phyloP scores from a whole-genome alignment of 2,113 vertebrate species.

The Sinocyclocheilus grahami region DNA sequence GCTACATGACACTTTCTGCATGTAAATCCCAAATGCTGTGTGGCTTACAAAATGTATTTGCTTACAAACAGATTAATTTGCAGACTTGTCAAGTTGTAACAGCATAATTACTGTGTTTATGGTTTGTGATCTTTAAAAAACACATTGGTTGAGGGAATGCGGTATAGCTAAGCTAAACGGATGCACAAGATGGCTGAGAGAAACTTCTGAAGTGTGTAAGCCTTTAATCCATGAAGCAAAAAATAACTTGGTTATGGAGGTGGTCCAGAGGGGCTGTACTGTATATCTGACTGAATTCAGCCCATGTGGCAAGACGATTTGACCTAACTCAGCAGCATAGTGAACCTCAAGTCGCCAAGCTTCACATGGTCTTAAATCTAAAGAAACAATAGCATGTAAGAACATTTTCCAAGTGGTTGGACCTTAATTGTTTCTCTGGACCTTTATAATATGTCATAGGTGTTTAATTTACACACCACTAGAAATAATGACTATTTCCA shows the following conservation, averaged over 20 bases:
- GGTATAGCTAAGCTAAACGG: constrained; percentile 13
- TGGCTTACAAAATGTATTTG: constrained; percentile 38
- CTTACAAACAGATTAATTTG: constrained; percentile 53
- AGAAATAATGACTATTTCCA: not conserved
- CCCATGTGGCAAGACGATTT: constrained; percentile 29
- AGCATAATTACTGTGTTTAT: constrained; percentile 55
- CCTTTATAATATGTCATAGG: not conserved
- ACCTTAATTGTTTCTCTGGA: not conserved
- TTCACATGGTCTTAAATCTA: not conserved
- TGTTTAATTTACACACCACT: not conserved
- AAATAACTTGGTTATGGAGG: constrained; percentile 28
- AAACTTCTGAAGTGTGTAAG: constrained; percentile 25
- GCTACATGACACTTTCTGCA: constrained; percentile 47
- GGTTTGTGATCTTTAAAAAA: constrained; percentile 46
- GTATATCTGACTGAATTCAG: constrained; percentile 31
- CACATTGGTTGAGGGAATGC: constrained; percentile 36
- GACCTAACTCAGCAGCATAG: constrained; percentile 5
- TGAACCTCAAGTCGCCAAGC: constrained; percentile 1
- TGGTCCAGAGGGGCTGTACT: constrained; percentile 24
- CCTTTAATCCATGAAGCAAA: constrained; percentile 42
- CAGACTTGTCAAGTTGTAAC: constrained; percentile 41
- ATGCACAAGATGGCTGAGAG: not conserved
- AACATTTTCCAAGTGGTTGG: not conserved
- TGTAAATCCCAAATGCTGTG: constrained; percentile 40
- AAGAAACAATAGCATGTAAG: not conserved